Evolutionary conservation across 1,140 invertebrate species (phyloP).

Genomic region (Drosophila sproati): DNA sequence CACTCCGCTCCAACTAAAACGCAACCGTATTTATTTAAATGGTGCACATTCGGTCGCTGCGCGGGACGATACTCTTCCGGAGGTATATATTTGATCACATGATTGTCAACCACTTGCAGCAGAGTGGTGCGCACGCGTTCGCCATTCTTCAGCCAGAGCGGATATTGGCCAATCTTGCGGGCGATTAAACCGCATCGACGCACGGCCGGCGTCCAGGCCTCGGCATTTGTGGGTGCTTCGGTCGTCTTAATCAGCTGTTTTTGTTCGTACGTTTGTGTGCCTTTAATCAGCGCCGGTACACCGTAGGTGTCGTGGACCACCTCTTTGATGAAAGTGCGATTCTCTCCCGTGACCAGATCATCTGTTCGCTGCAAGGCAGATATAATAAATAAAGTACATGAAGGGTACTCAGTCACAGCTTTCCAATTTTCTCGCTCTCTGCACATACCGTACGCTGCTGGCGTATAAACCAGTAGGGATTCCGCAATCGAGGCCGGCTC

Average conservation of each 20-base stretch:
- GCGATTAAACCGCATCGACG: slow-evolving; percentile 94
- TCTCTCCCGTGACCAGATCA: slow-evolving; percentile 91
- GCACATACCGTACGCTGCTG: slow-evolving; percentile 85
- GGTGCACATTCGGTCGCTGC: slow-evolving; percentile 83
- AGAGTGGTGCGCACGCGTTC: slow-evolving; percentile 91
- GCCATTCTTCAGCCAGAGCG: slow-evolving; percentile 96
- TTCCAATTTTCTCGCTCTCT: background rate
- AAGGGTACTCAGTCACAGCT: background rate
- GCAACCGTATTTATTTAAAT: slow-evolving; percentile 87
- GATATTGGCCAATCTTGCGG: slow-evolving; percentile 96
- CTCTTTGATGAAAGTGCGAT: slow-evolving; percentile 93
- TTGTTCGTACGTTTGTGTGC: slow-evolving; percentile 84
- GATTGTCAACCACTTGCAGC: slow-evolving; percentile 97
- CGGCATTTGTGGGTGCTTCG: slow-evolving; percentile 85
- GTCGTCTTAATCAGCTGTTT: slow-evolving; percentile 86
- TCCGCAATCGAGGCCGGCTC: slow-evolving; percentile 85
- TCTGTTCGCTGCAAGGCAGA: slow-evolving; percentile 73
- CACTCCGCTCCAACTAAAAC: slow-evolving; percentile 95
- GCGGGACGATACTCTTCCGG: slow-evolving; percentile 91
- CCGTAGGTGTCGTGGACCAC: slow-evolving; percentile 89
- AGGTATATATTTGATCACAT: slow-evolving; percentile 96
- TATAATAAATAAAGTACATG: background rate
- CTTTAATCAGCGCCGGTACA: slow-evolving; percentile 83
- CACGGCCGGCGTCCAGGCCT: slow-evolving; percentile 88
- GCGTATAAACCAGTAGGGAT: slow-evolving; percentile 87